Conservation (phyloP, 2,797 vertebrate species). For the Podargus strigoides region DNA sequence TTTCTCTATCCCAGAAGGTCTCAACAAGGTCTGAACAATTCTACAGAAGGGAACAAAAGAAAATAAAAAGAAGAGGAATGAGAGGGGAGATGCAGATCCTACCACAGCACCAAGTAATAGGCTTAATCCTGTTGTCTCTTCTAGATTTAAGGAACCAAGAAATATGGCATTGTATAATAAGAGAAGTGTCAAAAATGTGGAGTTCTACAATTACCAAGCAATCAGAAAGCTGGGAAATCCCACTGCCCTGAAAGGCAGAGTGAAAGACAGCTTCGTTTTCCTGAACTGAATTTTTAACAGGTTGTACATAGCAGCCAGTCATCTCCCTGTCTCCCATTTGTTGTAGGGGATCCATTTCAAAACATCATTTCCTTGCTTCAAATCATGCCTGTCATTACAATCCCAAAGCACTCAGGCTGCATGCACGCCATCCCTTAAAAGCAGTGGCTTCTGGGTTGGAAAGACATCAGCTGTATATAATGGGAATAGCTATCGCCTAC, state of each 20-base stretch:
- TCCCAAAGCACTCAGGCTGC: conserved; percentile 40
- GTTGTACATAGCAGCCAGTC: neutral
- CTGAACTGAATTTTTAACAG: conserved; percentile 10
- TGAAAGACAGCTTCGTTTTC: conserved; percentile 23
- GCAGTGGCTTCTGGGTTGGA: conserved; percentile 32
- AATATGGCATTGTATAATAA: neutral
- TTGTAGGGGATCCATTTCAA: conserved; percentile 51
- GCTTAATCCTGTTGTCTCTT: neutral
- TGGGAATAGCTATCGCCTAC: neutral
- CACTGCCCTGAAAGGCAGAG: conserved; percentile 2
- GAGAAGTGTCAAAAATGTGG: neutral
- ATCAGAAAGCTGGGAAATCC: conserved; percentile 24
- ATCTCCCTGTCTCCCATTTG: conserved; percentile 51
- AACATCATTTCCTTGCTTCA: conserved; percentile 29
- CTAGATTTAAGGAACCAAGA: neutral
- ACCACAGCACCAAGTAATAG: neutral
- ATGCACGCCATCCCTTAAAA: neutral
- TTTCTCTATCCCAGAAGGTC: neutral
- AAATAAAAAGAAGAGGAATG: neutral
- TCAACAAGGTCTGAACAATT: neutral
- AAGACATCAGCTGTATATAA: conserved; percentile 9
- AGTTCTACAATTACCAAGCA: neutral
- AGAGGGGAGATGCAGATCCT: neutral
- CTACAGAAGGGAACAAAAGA: neutral
- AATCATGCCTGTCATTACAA: conserved; percentile 27